Conservation (phyloP, 23 tunicate genomes). For the Corella eumyota region DNA sequence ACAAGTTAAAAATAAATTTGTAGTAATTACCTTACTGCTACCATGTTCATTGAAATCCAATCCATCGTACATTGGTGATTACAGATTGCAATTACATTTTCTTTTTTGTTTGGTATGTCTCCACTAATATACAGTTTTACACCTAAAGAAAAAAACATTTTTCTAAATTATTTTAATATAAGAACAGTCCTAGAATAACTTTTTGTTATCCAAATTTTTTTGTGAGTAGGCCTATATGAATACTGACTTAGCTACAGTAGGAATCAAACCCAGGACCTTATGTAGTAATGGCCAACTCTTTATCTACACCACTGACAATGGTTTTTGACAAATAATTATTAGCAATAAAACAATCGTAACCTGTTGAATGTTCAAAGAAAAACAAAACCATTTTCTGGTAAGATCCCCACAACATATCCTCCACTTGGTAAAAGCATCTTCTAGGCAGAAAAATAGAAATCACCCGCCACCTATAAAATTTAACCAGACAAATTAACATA, state of each 20-base stretch:
- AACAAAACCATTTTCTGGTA: slow-evolving; percentile 44
- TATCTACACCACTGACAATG: no score
- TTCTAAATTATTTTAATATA: no score
- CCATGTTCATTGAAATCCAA: slow-evolving; percentile 42
- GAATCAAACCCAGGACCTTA: no score
- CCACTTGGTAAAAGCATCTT: slow-evolving; percentile 8
- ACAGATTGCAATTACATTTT: slow-evolving; percentile 43
- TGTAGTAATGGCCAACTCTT: no score
- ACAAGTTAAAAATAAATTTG: background rate
- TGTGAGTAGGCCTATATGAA: no score
- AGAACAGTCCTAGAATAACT: no score
- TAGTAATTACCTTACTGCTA: slow-evolving; percentile 25
- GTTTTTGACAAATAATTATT: no score
- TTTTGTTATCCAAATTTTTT: no score
- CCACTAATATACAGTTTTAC: slow-evolving; percentile 35
- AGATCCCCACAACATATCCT: slow-evolving; percentile 40
- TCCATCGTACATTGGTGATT: slow-evolving; percentile 64
- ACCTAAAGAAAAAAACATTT: slow-evolving; percentile 9
- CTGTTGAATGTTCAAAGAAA: slow-evolving; percentile 53
- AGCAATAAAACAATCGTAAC: no score
- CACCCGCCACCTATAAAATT: slow-evolving; percentile 10
- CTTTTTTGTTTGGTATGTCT: slow-evolving; percentile 26
- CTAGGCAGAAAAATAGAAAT: slow-evolving; percentile 17
- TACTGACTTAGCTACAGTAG: no score
- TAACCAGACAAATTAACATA: no score